These are phyloP conservation scores for Sarcophaga caerulescens DNA, from an alignment of 2,888 invertebrate species.

Conservation along the genomic window DNA sequence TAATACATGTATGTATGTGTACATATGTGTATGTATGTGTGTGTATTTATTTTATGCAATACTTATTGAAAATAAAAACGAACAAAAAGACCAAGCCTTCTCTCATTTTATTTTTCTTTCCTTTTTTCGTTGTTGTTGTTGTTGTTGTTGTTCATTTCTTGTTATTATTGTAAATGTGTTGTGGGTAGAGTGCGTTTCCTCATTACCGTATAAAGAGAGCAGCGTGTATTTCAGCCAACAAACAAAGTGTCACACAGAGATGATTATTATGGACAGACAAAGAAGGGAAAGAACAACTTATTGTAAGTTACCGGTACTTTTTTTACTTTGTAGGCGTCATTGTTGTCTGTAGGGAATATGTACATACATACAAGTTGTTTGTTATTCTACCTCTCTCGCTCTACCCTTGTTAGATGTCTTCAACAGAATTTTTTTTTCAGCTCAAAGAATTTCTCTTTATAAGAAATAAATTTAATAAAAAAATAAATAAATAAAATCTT, in stretches of 20 bases:
- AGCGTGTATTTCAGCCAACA: constrained; percentile 31
- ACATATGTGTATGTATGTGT: too few species aligned
- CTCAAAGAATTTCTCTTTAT: too few species aligned
- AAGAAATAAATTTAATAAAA: too few species aligned
- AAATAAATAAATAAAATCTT: too few species aligned
- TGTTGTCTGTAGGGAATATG: constrained; percentile 41
- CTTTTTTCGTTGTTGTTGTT: too few species aligned
- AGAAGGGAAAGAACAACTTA: not conserved
- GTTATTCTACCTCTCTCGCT: too few species aligned
- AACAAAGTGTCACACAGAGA: constrained; percentile 11
- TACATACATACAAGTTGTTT: too few species aligned
- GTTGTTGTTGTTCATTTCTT: too few species aligned
- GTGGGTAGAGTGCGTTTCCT: constrained; percentile 46
- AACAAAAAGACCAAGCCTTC: constrained; percentile 65
- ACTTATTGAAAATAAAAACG: constrained; percentile 59
- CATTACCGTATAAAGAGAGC: constrained; percentile 29
- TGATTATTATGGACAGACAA: constrained; percentile 4
- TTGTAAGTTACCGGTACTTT: not conserved
- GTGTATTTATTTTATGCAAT: constrained; percentile 31
- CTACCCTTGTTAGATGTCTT: too few species aligned
- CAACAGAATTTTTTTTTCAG: too few species aligned
- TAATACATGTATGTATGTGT: too few species aligned
- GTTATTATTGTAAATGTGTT: too few species aligned
- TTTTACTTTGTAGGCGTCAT: constrained; percentile 57
- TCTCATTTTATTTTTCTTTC: not conserved